A percentile compares a stretch with the other conserved stretches of the same genome.
phyloP scores from a whole-genome alignment of 2,797 vertebrate species.

The Botia almorhae region DNA sequence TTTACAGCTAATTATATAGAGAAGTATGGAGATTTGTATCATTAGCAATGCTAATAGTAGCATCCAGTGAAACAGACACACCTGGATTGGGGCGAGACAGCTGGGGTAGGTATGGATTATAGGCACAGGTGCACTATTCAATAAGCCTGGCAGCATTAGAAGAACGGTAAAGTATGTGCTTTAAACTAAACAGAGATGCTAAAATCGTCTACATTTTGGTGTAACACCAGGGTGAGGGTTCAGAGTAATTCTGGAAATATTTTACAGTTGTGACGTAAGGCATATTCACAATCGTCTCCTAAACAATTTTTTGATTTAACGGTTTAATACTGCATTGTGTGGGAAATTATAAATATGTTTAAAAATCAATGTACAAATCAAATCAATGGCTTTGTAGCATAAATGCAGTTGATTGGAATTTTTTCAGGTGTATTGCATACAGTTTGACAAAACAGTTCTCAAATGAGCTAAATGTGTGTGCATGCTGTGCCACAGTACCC shows the following conservation, averaged over 20 bases:
- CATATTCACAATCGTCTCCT: neutral
- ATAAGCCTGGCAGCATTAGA: conserved; percentile 36
- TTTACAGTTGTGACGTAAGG: neutral
- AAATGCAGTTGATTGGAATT: neutral
- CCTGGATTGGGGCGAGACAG: conserved; percentile 63
- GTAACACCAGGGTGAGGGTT: conserved; percentile 5
- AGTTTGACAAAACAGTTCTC: conserved; percentile 45
- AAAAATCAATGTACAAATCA: conserved; percentile 24
- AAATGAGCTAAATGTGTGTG: neutral
- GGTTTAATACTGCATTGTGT: too few species aligned
- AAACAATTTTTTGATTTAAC: neutral
- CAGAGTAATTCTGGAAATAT: neutral
- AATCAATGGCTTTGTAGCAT: too few species aligned
- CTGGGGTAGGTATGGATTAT: conserved; percentile 63
- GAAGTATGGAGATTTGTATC: conserved; percentile 63
- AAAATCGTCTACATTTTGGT: conserved; percentile 5
- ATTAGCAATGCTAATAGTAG: conserved; percentile 66
- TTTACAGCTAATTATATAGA: conserved; percentile 64
- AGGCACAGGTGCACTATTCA: conserved; percentile 63
- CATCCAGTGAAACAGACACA: conserved; percentile 62
- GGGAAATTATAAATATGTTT: conserved; percentile 21
- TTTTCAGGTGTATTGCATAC: neutral
- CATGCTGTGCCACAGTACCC: neutral
- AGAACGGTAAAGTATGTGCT: conserved; percentile 31
- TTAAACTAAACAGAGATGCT: conserved; percentile 42